phyloP scores from a whole-genome alignment of 2,888 invertebrate species.

The Epinotia nisella region DNA sequence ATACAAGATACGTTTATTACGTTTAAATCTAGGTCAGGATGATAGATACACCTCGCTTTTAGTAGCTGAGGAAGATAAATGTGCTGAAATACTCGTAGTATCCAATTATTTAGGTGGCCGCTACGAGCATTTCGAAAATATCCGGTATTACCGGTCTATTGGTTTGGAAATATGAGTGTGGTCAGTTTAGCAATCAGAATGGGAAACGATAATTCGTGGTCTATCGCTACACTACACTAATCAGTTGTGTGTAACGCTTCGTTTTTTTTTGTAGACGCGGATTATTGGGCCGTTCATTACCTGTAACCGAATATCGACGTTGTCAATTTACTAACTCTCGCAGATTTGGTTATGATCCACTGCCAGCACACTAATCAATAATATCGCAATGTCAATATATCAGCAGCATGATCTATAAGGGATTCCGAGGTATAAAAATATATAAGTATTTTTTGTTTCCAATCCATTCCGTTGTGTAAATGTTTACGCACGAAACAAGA shows the following conservation, averaged over 20 bases:
- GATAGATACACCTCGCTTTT: constrained; percentile 32
- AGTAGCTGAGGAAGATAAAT: constrained; percentile 37
- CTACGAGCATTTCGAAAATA: constrained; percentile 16
- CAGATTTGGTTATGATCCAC: no score
- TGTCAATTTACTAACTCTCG: no score
- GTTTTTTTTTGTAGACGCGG: no score
- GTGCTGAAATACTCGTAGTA: constrained; percentile 19
- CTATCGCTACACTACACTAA: no score
- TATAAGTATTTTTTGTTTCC: not conserved
- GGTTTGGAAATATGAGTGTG: constrained; percentile 26
- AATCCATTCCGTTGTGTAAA: not conserved
- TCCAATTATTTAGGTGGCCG: constrained; percentile 28
- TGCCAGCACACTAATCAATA: no score
- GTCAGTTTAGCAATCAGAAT: constrained; percentile 7
- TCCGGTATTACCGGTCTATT: constrained; percentile 22
- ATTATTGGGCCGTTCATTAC: no score
- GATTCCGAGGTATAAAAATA: not conserved
- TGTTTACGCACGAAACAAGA: not conserved
- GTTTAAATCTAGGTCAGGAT: constrained; percentile 42
- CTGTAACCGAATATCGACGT: no score
- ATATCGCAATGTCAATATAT: not conserved
- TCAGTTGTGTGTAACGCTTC: no score
- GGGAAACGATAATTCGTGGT: not conserved
- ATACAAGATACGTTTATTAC: constrained; percentile 20
- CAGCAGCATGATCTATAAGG: not conserved